phyloP scores from a whole-genome alignment of 2,888 invertebrate species.

The Nysson spinosus region DNA sequence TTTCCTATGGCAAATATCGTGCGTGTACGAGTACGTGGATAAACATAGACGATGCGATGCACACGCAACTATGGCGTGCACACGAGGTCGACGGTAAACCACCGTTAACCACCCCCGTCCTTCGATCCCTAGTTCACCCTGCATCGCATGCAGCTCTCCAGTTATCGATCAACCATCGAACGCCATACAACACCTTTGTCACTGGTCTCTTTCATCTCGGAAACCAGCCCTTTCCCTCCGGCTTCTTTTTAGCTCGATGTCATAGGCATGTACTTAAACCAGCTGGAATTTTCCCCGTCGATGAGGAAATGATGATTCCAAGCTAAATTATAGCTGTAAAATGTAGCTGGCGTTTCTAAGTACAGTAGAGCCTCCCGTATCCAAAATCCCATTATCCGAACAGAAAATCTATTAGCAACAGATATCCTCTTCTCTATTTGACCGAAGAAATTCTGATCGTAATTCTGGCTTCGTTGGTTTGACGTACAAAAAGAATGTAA shows the following conservation, averaged over 20 bases:
- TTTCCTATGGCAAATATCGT: conserved; percentile 63
- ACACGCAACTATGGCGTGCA: conserved; percentile 2
- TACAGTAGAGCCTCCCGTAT: no score
- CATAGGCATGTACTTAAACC: not conserved
- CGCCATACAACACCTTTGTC: conserved; percentile 30
- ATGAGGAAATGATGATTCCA: no score
- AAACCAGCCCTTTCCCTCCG: not conserved
- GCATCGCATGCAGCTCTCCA: conserved; percentile 34
- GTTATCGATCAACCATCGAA: conserved; percentile 53
- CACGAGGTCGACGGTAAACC: not conserved
- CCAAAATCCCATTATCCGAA: no score
- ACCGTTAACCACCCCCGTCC: conserved; percentile 33
- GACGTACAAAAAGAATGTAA: no score
- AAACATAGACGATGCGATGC: conserved; percentile 31
- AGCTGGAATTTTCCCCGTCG: not conserved
- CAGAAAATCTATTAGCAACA: no score
- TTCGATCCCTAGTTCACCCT: conserved; percentile 35
- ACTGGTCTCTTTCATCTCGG: conserved; percentile 1
- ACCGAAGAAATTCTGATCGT: no score
- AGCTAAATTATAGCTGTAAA: no score
- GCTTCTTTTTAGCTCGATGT: not conserved
- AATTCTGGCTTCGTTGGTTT: no score
- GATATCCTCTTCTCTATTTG: not conserved
- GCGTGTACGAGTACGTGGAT: conserved; percentile 30
- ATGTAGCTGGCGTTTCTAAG: no score